Conservation (phyloP, 2,888 invertebrate species). For the Homarus gammarus region DNA sequence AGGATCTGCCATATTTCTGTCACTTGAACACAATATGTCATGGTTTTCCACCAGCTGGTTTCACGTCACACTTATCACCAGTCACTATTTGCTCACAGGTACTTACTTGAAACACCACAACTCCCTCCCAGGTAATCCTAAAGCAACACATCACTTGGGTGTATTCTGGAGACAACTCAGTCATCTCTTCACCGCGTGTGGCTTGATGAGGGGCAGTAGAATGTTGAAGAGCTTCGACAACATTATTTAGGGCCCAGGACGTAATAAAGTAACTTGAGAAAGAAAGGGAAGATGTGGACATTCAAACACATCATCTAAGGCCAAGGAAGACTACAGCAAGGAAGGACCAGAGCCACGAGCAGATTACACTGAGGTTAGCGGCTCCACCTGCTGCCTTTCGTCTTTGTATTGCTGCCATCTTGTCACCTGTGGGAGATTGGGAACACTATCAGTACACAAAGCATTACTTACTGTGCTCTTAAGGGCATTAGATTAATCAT, state of each 20-base stretch:
- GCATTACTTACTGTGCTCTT: background rate
- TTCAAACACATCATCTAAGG: slow-evolving; percentile 55
- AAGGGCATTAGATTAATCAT: background rate
- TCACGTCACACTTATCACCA: no score
- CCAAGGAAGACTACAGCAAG: slow-evolving; percentile 8
- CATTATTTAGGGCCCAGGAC: background rate
- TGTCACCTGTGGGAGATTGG: slow-evolving; percentile 85
- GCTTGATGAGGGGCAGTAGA: background rate
- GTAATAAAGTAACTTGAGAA: background rate
- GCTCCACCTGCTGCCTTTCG: slow-evolving; percentile 81
- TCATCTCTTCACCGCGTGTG: no score
- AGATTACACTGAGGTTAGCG: background rate
- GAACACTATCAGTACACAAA: background rate
- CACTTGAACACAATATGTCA: no score
- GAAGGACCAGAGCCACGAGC: slow-evolving; percentile 32
- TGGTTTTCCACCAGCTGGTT: no score
- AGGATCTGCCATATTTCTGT: no score
- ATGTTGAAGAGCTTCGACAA: background rate
- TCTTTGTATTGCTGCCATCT: slow-evolving; percentile 92
- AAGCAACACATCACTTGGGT: no score
- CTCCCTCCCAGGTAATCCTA: no score
- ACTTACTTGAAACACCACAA: no score
- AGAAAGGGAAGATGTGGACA: background rate
- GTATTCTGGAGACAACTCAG: no score
- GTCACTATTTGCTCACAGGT: no score